These are phyloP conservation scores for Bombus sibiricus DNA, from an alignment of 1,140 invertebrate genomes.

Conservation along the genomic window DNA sequence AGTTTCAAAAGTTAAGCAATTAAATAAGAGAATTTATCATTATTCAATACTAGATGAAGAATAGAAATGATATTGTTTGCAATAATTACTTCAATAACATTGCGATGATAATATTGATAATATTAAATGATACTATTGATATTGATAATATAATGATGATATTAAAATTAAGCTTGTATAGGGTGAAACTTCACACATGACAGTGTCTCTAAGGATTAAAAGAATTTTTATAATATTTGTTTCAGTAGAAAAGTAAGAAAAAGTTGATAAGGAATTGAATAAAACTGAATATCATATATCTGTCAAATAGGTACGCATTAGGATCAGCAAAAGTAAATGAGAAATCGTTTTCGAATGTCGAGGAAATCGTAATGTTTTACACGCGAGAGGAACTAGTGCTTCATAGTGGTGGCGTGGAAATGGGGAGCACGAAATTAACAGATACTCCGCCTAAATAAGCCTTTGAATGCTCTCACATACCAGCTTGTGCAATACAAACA, in stretches of 20 bases:
- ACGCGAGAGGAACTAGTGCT: slow-evolving; percentile 74
- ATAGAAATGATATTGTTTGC: too few species aligned
- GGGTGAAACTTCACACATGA: not conserved
- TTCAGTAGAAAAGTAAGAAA: not conserved
- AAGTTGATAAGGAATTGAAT: not conserved
- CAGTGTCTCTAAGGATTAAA: not conserved
- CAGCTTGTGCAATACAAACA: slow-evolving; percentile 6
- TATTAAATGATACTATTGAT: too few species aligned
- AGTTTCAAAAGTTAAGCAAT: not conserved
- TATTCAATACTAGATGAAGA: not conserved
- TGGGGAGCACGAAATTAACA: slow-evolving; percentile 76
- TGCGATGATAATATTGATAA: too few species aligned
- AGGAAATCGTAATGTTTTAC: slow-evolving; percentile 79
- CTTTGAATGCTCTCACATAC: not conserved
- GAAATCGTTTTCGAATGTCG: slow-evolving; percentile 73
- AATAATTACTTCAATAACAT: too few species aligned
- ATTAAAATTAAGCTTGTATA: not conserved
- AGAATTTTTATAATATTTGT: not conserved
- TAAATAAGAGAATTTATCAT: not conserved
- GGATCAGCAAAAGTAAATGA: slow-evolving; percentile 76
- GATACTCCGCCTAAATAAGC: slow-evolving; percentile 74
- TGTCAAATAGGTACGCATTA: slow-evolving; percentile 74
- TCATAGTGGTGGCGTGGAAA: slow-evolving; percentile 74
- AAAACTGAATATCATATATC: slow-evolving; percentile 4
- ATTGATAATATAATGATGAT: not conserved